Percentiles rank a stretch among this genome's conserved stretches.
phyloP scores from a whole-genome alignment of 2,113 vertebrate species.

The Illadopsis cleaveri region DNA sequence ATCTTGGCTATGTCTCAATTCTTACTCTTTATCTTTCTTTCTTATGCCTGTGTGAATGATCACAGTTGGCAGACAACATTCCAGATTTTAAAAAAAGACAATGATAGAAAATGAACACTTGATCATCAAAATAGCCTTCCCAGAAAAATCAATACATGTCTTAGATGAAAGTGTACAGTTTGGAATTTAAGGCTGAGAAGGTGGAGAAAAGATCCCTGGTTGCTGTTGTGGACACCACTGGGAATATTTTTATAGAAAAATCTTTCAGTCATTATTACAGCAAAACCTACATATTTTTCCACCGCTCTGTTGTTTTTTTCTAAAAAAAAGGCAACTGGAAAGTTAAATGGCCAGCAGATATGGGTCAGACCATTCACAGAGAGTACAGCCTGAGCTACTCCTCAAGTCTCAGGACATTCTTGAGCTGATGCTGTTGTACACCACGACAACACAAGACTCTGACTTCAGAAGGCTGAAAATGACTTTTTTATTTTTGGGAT shows the following conservation, averaged over 20 bases:
- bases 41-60: not conserved
- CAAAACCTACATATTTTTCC: not conserved
- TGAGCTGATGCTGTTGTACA: no score
- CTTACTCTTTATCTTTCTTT: not conserved
- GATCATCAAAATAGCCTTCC: not conserved
- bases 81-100: no score
- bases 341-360: not conserved
- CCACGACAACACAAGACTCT: no score
- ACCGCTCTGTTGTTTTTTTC: not conserved
- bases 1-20: not conserved
- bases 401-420: not conserved
- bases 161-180: not conserved
- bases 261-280: conserved; percentile 25
- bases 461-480: no score
- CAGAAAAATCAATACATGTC: not conserved
- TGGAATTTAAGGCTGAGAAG: not conserved
- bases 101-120: not conserved
- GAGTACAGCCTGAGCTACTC: not conserved
- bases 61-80: not conserved
- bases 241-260: conserved; percentile 46
- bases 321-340: not conserved
- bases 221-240: not conserved
- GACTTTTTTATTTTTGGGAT: no score
- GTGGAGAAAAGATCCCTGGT: not conserved
- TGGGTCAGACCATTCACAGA: not conserved